Evolutionary conservation across 2,888 invertebrate genomes (phyloP).

Genomic region (Drosophila monieri): DNA sequence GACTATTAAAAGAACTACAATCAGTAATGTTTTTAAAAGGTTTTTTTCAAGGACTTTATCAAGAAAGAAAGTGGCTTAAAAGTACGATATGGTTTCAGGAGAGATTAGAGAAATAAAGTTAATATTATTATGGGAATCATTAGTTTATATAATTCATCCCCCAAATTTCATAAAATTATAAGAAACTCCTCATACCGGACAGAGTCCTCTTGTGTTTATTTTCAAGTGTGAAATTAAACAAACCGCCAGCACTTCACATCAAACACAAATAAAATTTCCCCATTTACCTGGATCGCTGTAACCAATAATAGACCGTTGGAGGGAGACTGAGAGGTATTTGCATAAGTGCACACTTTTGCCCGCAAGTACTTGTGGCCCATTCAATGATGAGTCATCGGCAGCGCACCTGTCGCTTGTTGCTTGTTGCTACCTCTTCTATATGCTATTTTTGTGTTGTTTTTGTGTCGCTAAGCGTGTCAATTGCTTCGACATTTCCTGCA

Average conservation of each 20-base stretch:
- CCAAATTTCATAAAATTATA: not conserved
- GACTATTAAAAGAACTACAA: too few species aligned
- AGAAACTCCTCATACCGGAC: not conserved
- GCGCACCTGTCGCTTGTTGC: slow-evolving; percentile 35
- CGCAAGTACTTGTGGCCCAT: slow-evolving; percentile 33
- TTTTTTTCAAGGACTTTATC: too few species aligned
- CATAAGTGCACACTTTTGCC: slow-evolving; percentile 28
- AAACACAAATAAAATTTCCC: slow-evolving; percentile 3
- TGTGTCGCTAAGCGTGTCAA: slow-evolving; percentile 60
- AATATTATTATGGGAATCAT: too few species aligned
- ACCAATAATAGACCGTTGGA: slow-evolving; percentile 4
- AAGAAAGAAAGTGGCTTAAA: too few species aligned
- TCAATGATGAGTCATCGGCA: slow-evolving; percentile 34
- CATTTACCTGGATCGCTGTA: slow-evolving; percentile 27
- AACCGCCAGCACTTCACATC: slow-evolving; percentile 2
- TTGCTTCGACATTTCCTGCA: slow-evolving; percentile 67
- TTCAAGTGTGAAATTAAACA: slow-evolving; percentile 19
- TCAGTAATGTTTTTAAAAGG: too few species aligned
- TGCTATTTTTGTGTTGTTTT: not conserved
- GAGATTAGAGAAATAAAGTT: too few species aligned
- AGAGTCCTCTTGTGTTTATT: not conserved
- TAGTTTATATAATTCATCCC: too few species aligned
- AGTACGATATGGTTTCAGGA: too few species aligned
- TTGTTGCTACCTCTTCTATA: slow-evolving; percentile 9
- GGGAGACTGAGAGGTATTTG: slow-evolving; percentile 28